Percentiles rank a stretch among this genome's conserved stretches.
Conservation (phyloP, 1,140 invertebrate genomes). For the Bombus impatiens region DNA sequence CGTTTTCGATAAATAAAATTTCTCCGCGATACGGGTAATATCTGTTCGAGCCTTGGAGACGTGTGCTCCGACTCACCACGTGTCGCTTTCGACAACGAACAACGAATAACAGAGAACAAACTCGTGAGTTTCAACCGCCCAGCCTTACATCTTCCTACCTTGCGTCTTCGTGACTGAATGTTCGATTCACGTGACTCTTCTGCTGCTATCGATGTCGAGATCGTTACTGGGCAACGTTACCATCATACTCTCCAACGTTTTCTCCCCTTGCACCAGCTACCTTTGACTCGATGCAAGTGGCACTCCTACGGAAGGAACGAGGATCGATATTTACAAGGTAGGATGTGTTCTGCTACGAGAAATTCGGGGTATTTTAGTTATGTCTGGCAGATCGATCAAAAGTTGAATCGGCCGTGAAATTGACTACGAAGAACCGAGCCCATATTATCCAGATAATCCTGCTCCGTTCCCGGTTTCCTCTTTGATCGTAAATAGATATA, state of each 20-base stretch:
- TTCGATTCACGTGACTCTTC: not conserved
- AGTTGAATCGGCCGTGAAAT: not conserved
- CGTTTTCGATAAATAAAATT: not conserved
- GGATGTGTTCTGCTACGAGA: constrained; percentile 17
- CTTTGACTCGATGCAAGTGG: constrained; percentile 35
- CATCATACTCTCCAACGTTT: not conserved
- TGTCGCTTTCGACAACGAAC: constrained; percentile 12
- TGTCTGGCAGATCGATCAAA: not conserved
- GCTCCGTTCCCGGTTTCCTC: not conserved
- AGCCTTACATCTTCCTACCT: not conserved
- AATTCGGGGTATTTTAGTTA: not conserved
- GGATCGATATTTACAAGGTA: constrained; percentile 70
- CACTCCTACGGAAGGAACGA: constrained; percentile 36
- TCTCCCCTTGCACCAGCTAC: not conserved
- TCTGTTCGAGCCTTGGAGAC: not conserved
- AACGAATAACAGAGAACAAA: not conserved
- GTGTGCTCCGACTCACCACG: constrained; percentile 5
- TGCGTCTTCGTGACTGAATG: not conserved
- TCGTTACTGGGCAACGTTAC: not conserved
- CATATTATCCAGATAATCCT: too few species aligned
- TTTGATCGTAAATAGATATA: not conserved
- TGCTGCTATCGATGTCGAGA: too few species aligned
- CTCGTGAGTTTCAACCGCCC: not conserved
- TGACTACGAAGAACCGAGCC: not conserved
- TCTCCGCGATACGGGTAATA: not conserved